Base-by-base conservation (phyloP, 1,140 invertebrate genomes). In the Pomacea maculata region DNA sequence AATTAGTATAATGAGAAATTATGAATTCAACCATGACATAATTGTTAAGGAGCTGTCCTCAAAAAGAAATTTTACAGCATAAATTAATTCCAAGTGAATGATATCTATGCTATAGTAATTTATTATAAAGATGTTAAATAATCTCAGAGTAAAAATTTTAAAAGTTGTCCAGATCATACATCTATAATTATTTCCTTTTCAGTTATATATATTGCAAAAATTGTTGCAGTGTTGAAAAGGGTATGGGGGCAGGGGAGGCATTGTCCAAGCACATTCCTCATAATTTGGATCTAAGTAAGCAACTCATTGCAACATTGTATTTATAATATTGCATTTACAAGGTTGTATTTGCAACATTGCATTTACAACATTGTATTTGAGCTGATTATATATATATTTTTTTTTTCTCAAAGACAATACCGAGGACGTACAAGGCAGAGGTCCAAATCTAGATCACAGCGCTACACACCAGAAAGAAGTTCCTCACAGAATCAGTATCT, bases 401-500 rank as follows among this genome's bases (percentile, higher is more conserved):
- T 61, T 14, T 14, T 61, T 9, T 9, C 15, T 61, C 15, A 11
- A 61, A 61, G 57, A 61, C 52, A 78, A 52, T 25, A n/a, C 19
- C 55, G 64, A 15, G 64, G 61, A 74, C 67, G 85, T 65, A 61
- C 85, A 74, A 85, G 84, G 73, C 77, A 76, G 78, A 83, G 83
- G 65, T 84, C 86, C 21, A 83, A 83, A 29, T 81, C 85, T 80
- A 83, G 86, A 63, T 78, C 85, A 25, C 82, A 83, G 17, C 84
- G 86, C 75, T 85, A 85, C 68, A 85, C 84, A 10, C 86, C 86
- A 17, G 85, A 87, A 78, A 83, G 86, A 14, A 82, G 82, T 57
- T 70, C 65, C 21, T 78, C 65, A 25, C 65, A 64, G 70, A 83
- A 84, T 77, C 80, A 83, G 15, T 87, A 87, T 79, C 82, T 85